These are phyloP conservation scores for Cataglyphis hispanica DNA, from an alignment of 1,140 invertebrate species.

Conservation along the genomic window DNA sequence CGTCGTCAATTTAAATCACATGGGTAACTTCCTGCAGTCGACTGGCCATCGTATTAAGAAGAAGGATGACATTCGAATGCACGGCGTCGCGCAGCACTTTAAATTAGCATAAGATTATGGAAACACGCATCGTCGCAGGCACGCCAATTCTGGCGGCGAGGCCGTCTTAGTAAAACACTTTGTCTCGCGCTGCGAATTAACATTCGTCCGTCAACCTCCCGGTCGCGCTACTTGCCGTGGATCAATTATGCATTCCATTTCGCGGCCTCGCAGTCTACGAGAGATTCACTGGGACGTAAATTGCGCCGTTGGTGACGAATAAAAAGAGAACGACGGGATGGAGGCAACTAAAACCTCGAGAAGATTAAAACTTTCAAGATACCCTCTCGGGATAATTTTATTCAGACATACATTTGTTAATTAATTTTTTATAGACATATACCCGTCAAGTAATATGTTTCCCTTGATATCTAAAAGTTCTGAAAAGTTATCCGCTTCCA, in stretches of 20 bases:
- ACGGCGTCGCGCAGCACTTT: conserved; percentile 31
- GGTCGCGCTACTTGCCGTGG: conserved; percentile 62
- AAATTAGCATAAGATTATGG: conserved; percentile 77
- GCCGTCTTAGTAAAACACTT: conserved; percentile 62
- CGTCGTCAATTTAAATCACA: conserved; percentile 47
- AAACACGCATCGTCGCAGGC: conserved; percentile 52
- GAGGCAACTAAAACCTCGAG: neutral
- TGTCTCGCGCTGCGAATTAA: conserved; percentile 66
- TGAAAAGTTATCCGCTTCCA: neutral
- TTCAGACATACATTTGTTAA: conserved; percentile 6
- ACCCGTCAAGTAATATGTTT: neutral
- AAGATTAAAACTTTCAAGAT: neutral
- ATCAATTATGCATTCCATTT: conserved; percentile 66
- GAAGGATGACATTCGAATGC: conserved; percentile 70
- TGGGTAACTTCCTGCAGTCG: conserved; percentile 28
- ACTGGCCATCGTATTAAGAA: conserved; percentile 58
- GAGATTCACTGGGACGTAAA: conserved; percentile 31
- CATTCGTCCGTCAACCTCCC: conserved; percentile 64
- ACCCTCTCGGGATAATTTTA: conserved; percentile 8
- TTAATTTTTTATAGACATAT: neutral
- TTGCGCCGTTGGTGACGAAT: conserved; percentile 33
- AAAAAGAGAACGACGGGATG: conserved; percentile 18
- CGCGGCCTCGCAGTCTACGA: conserved; percentile 33
- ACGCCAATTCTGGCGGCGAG: conserved; percentile 65
- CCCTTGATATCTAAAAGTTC: neutral